These are phyloP conservation scores for Stenurella melanura DNA, from an alignment of 2,888 invertebrate genomes.

Conservation along the genomic window DNA sequence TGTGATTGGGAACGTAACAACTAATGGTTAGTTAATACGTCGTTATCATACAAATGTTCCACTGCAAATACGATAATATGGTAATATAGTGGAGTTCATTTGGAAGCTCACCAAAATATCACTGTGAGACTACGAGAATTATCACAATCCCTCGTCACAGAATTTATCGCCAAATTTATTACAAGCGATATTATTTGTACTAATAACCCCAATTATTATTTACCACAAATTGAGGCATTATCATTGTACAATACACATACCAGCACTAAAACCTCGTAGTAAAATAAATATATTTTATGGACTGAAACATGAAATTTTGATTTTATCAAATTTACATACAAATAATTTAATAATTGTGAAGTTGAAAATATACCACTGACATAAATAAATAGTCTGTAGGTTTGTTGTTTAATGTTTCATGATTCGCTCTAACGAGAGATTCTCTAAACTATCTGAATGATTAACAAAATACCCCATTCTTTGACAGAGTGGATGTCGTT, in stretches of 20 bases:
- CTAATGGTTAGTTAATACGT: conserved; percentile 47
- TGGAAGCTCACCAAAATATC: conserved; percentile 55
- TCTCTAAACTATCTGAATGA: no score
- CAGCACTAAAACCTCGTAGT: conserved; percentile 18
- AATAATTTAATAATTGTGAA: conserved; percentile 5
- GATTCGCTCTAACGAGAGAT: no score
- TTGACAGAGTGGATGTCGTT: no score
- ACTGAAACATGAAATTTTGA: conserved; percentile 11
- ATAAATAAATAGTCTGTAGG: not conserved
- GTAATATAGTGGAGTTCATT: conserved; percentile 57
- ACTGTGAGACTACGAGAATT: conserved; percentile 54
- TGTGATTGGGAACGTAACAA: conserved; percentile 9
- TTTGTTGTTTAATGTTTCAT: no score
- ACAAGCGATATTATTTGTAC: conserved; percentile 53
- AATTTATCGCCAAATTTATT: conserved; percentile 59
- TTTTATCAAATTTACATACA: conserved; percentile 19
- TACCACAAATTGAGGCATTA: conserved; percentile 52
- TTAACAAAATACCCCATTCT: no score
- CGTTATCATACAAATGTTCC: conserved; percentile 46
- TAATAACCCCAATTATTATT: conserved; percentile 58
- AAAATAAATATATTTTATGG: conserved; percentile 15
- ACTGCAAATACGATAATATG: conserved; percentile 48
- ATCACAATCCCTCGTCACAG: conserved; percentile 56
- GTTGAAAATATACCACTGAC: not conserved
- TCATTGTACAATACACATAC: conserved; percentile 22